Percentiles rank a stretch among this genome's conserved stretches.
Conservation (phyloP, 2,113 vertebrate genomes). For the Grallaria varia region DNA sequence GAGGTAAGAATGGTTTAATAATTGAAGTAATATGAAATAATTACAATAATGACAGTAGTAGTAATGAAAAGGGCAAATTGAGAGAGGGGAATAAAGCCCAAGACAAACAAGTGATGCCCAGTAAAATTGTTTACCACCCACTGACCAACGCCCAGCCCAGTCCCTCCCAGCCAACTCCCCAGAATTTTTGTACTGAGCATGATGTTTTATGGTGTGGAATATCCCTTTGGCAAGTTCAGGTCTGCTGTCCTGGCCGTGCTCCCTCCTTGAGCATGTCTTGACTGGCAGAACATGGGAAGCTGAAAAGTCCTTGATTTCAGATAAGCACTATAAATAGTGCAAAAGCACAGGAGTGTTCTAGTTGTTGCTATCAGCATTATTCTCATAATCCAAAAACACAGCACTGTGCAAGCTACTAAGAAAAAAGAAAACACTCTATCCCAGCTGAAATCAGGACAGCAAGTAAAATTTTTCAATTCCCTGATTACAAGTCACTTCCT, state of each 20-base stretch:
- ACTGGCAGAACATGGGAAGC: neutral
- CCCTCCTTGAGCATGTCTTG: neutral
- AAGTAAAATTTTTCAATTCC: neutral
- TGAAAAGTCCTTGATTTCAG: neutral
- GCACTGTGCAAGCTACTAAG: neutral
- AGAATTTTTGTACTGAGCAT: neutral
- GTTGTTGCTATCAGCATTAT: neutral
- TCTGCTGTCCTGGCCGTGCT: neutral
- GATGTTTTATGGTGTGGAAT: neutral
- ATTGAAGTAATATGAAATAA: neutral
- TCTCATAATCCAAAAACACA: neutral
- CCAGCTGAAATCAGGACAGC: neutral
- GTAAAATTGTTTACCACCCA: neutral
- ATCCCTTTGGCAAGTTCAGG: neutral
- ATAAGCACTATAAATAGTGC: too few species aligned
- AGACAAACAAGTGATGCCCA: neutral
- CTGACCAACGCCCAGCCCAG: neutral
- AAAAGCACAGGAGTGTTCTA: too few species aligned
- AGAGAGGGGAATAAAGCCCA: neutral
- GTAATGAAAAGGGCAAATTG: neutral
- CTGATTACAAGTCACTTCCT: neutral
- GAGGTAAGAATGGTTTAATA: neutral
- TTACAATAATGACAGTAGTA: neutral
- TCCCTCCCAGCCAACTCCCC: neutral
- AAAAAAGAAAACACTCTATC: neutral